Evolutionary conservation across 2,113 vertebrate genomes (phyloP).

Genomic region (Neogobius melanostomus): DNA sequence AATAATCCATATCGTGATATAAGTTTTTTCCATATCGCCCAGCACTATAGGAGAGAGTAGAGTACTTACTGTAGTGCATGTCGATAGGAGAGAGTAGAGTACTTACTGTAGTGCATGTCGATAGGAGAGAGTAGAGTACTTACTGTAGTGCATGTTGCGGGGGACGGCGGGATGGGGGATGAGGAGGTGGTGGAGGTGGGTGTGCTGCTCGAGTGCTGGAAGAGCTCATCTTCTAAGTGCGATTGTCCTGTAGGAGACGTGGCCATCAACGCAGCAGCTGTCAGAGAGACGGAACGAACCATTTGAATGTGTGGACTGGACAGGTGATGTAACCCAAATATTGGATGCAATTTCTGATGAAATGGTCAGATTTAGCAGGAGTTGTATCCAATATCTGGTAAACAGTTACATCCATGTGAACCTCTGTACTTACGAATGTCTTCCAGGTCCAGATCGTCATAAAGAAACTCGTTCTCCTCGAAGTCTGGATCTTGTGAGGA

Average conservation of each 20-base stretch:
- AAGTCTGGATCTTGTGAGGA: slow-evolving; percentile 91
- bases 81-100: not conserved
- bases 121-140: slow-evolving; percentile 20
- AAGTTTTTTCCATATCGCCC: no score
- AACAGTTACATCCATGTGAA: no score
- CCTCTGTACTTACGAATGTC: slow-evolving; percentile 81
- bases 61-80: not conserved
- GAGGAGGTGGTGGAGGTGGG: slow-evolving; percentile 90
- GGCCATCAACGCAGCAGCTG: slow-evolving; percentile 79
- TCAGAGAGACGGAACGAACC: not conserved
- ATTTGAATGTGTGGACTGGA: no score
- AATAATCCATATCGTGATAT: no score
- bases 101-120: not conserved
- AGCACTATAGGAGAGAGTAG: no score
- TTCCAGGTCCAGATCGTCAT: slow-evolving; percentile 89
- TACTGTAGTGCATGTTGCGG: slow-evolving; percentile 86
- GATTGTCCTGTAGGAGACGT: slow-evolving; percentile 87
- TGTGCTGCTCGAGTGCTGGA: slow-evolving; percentile 91
- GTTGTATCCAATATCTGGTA: not conserved
- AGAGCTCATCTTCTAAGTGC: slow-evolving; percentile 87
- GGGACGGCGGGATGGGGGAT: slow-evolving; percentile 87
- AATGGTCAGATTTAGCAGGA: not conserved
- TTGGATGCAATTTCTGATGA: no score
- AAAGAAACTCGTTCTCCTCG: slow-evolving; percentile 90
- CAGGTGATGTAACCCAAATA: no score